Conservation (phyloP, 2,797 vertebrate species). For the Selene dorsalis region DNA sequence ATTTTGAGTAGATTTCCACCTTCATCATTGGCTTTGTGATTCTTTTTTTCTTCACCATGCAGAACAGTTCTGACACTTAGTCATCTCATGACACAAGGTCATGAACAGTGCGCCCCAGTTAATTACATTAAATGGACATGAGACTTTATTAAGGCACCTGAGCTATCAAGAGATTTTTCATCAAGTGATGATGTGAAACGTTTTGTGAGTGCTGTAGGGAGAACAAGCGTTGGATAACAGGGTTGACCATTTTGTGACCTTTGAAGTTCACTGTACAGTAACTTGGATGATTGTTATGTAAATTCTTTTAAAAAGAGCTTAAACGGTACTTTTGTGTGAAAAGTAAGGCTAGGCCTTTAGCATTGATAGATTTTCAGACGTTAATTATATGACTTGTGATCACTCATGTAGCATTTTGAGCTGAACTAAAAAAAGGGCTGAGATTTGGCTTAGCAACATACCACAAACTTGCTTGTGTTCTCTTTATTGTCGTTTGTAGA, state of each 20-base stretch:
- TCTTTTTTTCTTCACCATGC: constrained; percentile 10
- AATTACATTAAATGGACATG: constrained; percentile 30
- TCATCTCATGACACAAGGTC: background rate
- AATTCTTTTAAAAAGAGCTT: background rate
- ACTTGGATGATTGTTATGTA: constrained; percentile 29
- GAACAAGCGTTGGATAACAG: constrained; percentile 16
- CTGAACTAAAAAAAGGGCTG: background rate
- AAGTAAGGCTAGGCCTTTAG: constrained; percentile 42
- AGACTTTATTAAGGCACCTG: constrained; percentile 38
- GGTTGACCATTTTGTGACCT: constrained; percentile 50
- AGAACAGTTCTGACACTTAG: constrained; percentile 11
- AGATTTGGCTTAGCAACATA: constrained; percentile 35
- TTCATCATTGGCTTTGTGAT: background rate
- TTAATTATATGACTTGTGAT: constrained; percentile 45
- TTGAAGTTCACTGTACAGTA: constrained; percentile 41
- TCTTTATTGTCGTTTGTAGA: constrained; percentile 66
- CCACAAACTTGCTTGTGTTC: constrained; percentile 39
- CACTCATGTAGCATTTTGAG: constrained; percentile 4
- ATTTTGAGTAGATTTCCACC: constrained; percentile 3
- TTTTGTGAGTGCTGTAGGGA: constrained; percentile 29
- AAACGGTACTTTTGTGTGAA: constrained; percentile 29
- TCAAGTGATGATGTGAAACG: constrained; percentile 39
- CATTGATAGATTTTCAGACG: constrained; percentile 30
- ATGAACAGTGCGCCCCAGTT: background rate
- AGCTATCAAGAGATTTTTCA: constrained; percentile 40